Evolutionary conservation across 2,113 vertebrate genomes (phyloP), one percentile per base, ranked within the genome.

Genomic region (Apistogramma diplotaenia): DNA sequence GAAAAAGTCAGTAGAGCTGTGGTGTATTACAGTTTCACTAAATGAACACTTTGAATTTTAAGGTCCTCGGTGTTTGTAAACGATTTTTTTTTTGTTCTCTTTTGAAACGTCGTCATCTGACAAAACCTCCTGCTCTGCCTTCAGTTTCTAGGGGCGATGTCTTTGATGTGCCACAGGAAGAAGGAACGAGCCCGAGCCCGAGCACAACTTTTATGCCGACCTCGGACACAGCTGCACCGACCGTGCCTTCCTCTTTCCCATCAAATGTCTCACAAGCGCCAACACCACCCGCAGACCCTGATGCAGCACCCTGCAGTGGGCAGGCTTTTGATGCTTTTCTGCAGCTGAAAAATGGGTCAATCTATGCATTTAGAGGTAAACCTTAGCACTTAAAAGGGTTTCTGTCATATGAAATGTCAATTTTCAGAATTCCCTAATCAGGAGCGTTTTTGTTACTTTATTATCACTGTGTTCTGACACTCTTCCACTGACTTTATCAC

Each of bases 341-440:
- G 0, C 96, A 98, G 87, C 89, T 97, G 77, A 99, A 99, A 93
- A 99, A 99, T 0, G 96, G 97, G 11, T 99, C 98, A 1, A 84
- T 97, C 81, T 99, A 96, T 0, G 97, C 97, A 4, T 99, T 99
- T 84, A 96, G 98, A 96, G 98, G 98, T 99, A 92, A 82, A 51
- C 18, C 25, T 49, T 25, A 0, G n/a, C 65, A 70, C 11, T 27
- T 70, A 49, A 70, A 25, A 70, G 16, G 43, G 27, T 67, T 67
- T 43, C 21, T 27, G 25, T 67, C 6, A 27, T 46, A 67, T 27
- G 6, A 46, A 46, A 67, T 27, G 10, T 54, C 9, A 12, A 21
- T 55, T 23, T 55, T 21, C n/a, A 55, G 15, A 18, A 43, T 43
- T 43, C 13, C 12, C 13, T 43, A 43, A 43, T 4, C 40, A 43